Base-by-base conservation (phyloP, 2,888 invertebrate species). In the Litoditis marina region DNA sequence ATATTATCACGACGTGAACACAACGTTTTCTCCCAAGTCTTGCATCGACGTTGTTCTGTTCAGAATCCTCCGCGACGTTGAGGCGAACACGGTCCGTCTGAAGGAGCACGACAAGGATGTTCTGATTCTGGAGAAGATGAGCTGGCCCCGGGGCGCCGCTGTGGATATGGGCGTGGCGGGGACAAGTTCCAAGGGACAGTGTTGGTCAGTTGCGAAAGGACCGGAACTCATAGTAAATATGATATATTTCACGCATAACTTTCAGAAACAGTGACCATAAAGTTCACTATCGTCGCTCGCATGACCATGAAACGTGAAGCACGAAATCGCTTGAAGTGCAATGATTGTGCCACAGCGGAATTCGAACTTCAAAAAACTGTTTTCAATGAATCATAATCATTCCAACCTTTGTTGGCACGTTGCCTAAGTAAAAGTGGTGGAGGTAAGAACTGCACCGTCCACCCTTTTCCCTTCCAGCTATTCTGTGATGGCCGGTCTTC, bases 61-160 rank as follows among this genome's bases (percentile, higher is more conserved):
- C 39, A 77, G 81, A 66, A 79, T 82, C 50, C 71, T 84, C 3
- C 78, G 85, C 80, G 91, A 91, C 85, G 91, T 91, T 39, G 91
- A 91, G 84, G 90, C 91, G n/a, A 91, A 91, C 83, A 92, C 91
- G 39, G 89, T 91, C 51, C 86, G 91, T 53, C 85, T 92, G 75
- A 90, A 91, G 83, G 91, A 91, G 82, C 90, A 91, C 80, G 90
- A 90, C 46, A 88, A 89, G 80, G 91, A 91, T 85, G 91, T 91
- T 44, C 85, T 91, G 74, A 88, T 92, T 44, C 85, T 91, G 76
- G 91, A 91, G 84, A 90, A 86, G 74, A 85, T 74, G 7, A 65
- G 66, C 16, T 63, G 68, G 55, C 73, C 73, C 19, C 60, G 70
- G 42, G 75, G 75, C 6, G 76, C 68, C 1, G 76, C 73, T n/a